phyloP scores from a whole-genome alignment of 2,113 vertebrate genomes.

The Plestiodon gilberti region DNA sequence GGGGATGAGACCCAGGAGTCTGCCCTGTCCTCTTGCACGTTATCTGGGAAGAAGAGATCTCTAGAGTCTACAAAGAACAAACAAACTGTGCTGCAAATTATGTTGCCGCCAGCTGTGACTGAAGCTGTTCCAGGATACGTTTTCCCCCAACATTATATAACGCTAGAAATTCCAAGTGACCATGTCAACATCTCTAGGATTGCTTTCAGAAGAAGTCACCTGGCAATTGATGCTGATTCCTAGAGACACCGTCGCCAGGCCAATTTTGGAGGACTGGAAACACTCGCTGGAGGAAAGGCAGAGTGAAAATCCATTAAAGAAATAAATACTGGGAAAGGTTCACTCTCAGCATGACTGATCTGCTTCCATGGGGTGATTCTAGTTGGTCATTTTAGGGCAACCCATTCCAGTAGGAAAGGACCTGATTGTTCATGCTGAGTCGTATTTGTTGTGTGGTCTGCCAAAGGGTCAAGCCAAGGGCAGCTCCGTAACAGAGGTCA shows the following conservation, averaged over 20 bases:
- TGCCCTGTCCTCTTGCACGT: neutral
- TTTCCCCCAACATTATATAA: too few species aligned
- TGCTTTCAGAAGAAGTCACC: too few species aligned
- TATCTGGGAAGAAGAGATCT: neutral
- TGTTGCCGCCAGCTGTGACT: too few species aligned
- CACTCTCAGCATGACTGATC: neutral
- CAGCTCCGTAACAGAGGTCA: neutral
- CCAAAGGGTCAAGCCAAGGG: neutral
- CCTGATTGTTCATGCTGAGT: neutral
- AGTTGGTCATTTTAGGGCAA: neutral
- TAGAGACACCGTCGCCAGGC: too few species aligned
- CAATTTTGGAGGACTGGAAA: too few species aligned
- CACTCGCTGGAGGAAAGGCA: too few species aligned
- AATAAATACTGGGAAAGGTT: too few species aligned
- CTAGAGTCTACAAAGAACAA: neutral
- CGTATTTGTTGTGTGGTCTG: neutral
- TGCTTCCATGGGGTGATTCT: neutral
- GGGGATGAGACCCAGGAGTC: neutral
- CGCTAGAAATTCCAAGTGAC: too few species aligned
- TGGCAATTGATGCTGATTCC: too few species aligned
- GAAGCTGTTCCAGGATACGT: too few species aligned
- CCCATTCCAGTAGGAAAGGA: neutral
- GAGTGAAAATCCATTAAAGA: too few species aligned
- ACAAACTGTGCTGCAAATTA: neutral
- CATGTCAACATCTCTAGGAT: too few species aligned